Evolutionary conservation across 2,113 vertebrate genomes (phyloP).

Genomic region (Nothocercus julius): DNA sequence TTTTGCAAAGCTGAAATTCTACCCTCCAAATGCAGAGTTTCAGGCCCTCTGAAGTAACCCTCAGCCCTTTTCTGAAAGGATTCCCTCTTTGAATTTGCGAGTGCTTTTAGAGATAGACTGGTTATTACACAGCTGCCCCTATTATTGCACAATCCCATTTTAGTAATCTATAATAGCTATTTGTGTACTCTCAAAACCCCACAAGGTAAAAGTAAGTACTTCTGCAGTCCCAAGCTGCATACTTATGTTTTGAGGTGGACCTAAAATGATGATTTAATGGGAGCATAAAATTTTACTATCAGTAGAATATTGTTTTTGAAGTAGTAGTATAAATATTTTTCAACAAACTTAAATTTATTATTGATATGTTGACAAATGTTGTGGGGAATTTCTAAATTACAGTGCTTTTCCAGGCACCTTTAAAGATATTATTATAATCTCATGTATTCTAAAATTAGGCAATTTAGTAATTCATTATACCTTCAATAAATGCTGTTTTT

Average conservation of each 20-base stretch:
- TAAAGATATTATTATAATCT: no score
- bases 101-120: neutral
- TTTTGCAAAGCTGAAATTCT: neutral
- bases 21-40: neutral
- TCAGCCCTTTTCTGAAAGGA: neutral
- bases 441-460: neutral
- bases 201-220: neutral
- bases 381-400: neutral
- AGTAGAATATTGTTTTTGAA: neutral
- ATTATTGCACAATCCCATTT: neutral
- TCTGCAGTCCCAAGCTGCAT: neutral
- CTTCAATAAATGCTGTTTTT: neutral
- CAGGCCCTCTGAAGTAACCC: neutral
- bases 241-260: neutral
- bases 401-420: neutral
- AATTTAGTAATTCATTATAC: neutral
- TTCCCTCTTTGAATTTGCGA: neutral
- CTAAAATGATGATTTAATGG: neutral
- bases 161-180: constrained; percentile 3
- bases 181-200: neutral
- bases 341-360: neutral
- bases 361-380: neutral
- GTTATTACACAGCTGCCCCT: constrained; percentile 14
- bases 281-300: neutral
- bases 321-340: neutral